Conservation (phyloP, 92 coral and sea anemone genomes). For the Scolanthus callimorphus region DNA sequence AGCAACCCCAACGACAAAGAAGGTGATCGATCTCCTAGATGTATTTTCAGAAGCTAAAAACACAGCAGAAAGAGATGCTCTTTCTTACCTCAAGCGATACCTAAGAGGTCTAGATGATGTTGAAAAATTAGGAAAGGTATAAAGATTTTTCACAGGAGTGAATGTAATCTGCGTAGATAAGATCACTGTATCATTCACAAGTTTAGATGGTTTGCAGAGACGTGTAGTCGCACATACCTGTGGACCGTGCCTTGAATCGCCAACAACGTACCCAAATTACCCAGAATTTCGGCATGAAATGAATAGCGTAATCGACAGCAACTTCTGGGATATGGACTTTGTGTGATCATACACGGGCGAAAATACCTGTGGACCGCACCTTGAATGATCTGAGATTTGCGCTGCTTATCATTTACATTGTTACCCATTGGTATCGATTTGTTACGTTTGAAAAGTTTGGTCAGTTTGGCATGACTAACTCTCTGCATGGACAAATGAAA, state of each 20-base stretch:
- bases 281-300: neutral
- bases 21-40: constrained; percentile 39
- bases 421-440: no score
- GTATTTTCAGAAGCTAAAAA: constrained; percentile 34
- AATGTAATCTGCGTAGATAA: neutral
- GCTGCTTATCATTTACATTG: no score
- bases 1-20: constrained; percentile 47
- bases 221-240: neutral
- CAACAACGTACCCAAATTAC: neutral
- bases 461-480: no score
- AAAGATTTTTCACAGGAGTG: neutral
- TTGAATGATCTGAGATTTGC: no score
- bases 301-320: neutral
- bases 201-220: neutral
- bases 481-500: no score
- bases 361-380: no score
- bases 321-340: no score
- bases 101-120: constrained; percentile 29
- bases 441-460: no score
- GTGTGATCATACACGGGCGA: no score
- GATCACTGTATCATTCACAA: neutral
- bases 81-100: constrained; percentile 43
- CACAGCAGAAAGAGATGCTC: constrained; percentile 49
- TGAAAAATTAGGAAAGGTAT: neutral
- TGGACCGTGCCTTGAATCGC: neutral